A percentile compares a stretch with the other conserved stretches of the same genome.
These are phyloP conservation scores for Telmatherina bonti DNA, from an alignment of 2,797 vertebrate species.

Conservation along the genomic window DNA sequence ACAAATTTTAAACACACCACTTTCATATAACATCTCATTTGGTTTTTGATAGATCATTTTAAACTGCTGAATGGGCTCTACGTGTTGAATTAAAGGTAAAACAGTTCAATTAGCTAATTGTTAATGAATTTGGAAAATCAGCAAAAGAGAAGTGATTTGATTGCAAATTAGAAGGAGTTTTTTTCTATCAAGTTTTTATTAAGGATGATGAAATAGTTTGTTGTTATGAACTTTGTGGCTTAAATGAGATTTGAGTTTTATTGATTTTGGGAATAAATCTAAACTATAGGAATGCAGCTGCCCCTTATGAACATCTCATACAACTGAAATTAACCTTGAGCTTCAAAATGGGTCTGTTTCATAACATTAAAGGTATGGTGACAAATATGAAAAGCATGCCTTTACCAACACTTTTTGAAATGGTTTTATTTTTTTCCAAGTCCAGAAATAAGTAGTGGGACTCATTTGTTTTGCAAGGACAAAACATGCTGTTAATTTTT, in stretches of 20 bases:
- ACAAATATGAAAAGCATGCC: not conserved
- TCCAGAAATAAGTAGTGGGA: not conserved
- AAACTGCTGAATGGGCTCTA: not conserved
- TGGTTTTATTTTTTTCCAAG: not conserved
- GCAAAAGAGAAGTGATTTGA: not conserved
- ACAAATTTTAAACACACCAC: too few species aligned
- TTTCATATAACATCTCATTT: not conserved
- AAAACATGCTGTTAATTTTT: not conserved
- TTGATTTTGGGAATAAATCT: not conserved
- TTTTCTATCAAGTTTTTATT: too few species aligned
- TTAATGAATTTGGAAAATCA: not conserved
- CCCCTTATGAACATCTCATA: not conserved
- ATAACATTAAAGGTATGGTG: not conserved
- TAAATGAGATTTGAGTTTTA: not conserved
- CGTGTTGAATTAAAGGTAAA: not conserved
- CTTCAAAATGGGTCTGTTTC: not conserved
- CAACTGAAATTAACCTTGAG: not conserved
- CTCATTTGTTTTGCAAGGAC: not conserved
- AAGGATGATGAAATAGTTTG: too few species aligned
- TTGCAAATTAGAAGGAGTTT: not conserved
- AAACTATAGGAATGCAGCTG: not conserved
- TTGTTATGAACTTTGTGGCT: not conserved
- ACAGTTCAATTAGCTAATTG: not conserved
- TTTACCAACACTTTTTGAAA: not conserved
- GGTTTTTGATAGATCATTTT: constrained; percentile 17